These are phyloP conservation scores for Cercocebus atys DNA, from an alignment of 2,113 vertebrate species.

Conservation along the genomic window DNA sequence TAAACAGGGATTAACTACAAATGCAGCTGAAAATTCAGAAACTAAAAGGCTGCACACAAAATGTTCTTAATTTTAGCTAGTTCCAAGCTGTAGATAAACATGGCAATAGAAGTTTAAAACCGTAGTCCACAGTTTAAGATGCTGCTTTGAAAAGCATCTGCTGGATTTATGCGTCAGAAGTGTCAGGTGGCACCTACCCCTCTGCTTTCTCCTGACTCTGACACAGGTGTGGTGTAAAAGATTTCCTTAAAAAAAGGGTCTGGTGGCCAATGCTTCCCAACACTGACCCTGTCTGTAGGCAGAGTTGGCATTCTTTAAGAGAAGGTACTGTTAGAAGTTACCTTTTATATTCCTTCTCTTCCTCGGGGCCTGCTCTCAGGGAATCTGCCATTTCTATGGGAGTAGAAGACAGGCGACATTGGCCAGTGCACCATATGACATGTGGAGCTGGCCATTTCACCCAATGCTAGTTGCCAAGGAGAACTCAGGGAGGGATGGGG, in stretches of 20 bases:
- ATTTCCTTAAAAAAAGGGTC: background rate
- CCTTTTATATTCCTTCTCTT: constrained; percentile 1
- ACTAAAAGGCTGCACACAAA: constrained; percentile 53
- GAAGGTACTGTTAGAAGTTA: background rate
- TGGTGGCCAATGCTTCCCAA: background rate
- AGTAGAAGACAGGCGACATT: background rate
- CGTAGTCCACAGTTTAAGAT: constrained; percentile 57
- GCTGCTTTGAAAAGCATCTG: constrained; percentile 35
- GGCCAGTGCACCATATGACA: background rate
- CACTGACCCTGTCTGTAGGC: background rate
- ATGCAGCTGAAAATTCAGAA: constrained; percentile 75
- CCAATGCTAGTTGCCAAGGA: background rate
- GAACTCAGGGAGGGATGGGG: background rate
- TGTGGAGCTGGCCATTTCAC: background rate
- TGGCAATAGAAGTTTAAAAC: constrained; percentile 13
- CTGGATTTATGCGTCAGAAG: background rate
- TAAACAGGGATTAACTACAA: constrained; percentile 82
- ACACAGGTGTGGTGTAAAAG: background rate
- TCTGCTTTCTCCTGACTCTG: background rate
- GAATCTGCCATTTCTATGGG: background rate
- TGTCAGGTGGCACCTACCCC: background rate
- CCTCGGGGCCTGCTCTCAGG: background rate
- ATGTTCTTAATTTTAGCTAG: constrained; percentile 66
- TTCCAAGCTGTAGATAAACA: constrained; percentile 62
- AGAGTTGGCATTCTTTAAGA: background rate